Evolutionary conservation across 92 coral and sea anemone species (phyloP).

Genomic region (Porites cylindrica): DNA sequence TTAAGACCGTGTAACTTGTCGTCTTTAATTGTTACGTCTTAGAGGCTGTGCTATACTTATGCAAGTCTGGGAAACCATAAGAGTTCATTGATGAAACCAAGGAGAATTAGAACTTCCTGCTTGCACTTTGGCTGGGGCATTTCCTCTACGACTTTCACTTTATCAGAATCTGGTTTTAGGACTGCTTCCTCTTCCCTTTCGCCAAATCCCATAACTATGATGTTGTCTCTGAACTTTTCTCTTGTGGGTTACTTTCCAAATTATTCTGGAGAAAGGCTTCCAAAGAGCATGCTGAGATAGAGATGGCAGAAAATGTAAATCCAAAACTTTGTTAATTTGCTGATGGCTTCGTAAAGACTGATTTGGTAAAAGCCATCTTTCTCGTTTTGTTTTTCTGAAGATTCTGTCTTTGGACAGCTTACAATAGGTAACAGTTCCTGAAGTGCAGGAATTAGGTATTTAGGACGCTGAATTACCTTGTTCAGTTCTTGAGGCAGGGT

Average conservation of each 20-base stretch:
- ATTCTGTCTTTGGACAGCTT: slow-evolving; percentile 58
- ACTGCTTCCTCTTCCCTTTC: slow-evolving; percentile 38
- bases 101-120: slow-evolving; percentile 51
- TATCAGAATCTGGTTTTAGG: slow-evolving; percentile 55
- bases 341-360: slow-evolving; percentile 54
- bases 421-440: slow-evolving; percentile 50
- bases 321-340: slow-evolving; percentile 44
- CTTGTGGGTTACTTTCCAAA: no score
- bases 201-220: slow-evolving; percentile 61
- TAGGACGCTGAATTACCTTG: slow-evolving; percentile 53
- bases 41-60: slow-evolving; percentile 50
- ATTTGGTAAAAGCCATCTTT: slow-evolving; percentile 65
- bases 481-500: slow-evolving; percentile 63
- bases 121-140: slow-evolving; percentile 47
- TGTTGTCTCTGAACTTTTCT: slow-evolving; percentile 40
- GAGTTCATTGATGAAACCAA: slow-evolving; percentile 17
- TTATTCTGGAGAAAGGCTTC: slow-evolving; percentile 54
- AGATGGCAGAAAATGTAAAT: slow-evolving; percentile 51
- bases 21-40: slow-evolving; percentile 45
- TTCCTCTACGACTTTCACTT: slow-evolving; percentile 43
- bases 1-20: slow-evolving; percentile 47
- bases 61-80: slow-evolving; percentile 30
- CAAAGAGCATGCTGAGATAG: slow-evolving; percentile 65
- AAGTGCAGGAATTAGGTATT: slow-evolving; percentile 60
- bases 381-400: slow-evolving; percentile 54